Evolutionary conservation across 2,113 vertebrate species (phyloP).

Genomic region (Tachysurus fulvidraco): DNA sequence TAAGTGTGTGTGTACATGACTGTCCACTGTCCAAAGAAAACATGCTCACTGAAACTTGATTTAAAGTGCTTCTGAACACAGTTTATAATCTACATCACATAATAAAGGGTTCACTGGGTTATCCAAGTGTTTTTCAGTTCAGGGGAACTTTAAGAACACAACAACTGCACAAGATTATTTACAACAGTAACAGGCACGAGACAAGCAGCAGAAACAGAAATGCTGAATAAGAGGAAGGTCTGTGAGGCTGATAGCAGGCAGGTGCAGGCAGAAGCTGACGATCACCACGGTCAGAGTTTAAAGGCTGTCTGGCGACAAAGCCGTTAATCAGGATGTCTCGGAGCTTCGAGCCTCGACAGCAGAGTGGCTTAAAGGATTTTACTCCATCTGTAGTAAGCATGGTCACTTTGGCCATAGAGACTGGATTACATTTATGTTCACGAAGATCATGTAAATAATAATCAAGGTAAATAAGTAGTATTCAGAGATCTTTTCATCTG

Average conservation of each 20-base stretch:
- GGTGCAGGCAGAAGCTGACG: constrained; percentile 4
- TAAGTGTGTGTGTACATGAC: not conserved
- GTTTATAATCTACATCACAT: not conserved
- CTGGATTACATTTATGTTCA: not conserved
- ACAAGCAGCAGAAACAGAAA: not conserved
- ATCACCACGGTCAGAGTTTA: constrained; percentile 13
- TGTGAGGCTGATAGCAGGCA: not conserved
- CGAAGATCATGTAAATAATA: too few species aligned
- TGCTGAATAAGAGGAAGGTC: not conserved
- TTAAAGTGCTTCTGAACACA: constrained; percentile 8
- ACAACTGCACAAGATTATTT: too few species aligned
- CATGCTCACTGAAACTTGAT: not conserved
- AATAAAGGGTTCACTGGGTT: not conserved
- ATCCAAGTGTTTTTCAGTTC: too few species aligned
- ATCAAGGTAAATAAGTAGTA: not conserved
- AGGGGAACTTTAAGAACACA: too few species aligned
- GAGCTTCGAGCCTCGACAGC: constrained; percentile 15
- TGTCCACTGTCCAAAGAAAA: not conserved
- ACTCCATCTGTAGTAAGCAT: not conserved
- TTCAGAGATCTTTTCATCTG: not conserved
- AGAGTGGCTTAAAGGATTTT: constrained; percentile 37
- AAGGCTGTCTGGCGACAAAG: constrained; percentile 13
- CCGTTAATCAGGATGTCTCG: constrained; percentile 2
- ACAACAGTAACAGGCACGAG: not conserved
- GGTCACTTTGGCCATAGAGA: not conserved